A percentile compares a stretch with the other conserved stretches of the same genome.
These are phyloP conservation scores for Macrobrachium rosenbergii DNA, from an alignment of 1,140 invertebrate genomes.

Conservation along the genomic window DNA sequence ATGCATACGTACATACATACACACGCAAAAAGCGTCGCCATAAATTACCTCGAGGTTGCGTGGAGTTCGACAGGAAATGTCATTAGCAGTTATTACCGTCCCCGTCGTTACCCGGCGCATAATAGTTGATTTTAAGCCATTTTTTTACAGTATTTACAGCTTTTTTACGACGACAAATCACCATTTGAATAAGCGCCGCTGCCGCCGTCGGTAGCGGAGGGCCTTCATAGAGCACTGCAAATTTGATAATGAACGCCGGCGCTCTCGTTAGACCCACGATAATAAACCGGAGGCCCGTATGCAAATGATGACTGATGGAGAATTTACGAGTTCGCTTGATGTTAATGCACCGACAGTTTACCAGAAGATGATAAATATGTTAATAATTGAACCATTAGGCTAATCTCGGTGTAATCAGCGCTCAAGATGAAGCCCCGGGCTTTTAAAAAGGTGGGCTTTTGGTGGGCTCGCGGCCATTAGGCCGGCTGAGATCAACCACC, in stretches of 20 bases:
- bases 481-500: no score
- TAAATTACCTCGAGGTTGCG: neutral
- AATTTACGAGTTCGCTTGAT: constrained; percentile 12
- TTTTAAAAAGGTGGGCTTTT: no score
- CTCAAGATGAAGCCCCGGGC: neutral
- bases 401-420: constrained; percentile 26
- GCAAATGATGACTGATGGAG: constrained; percentile 26
- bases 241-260: constrained; percentile 32
- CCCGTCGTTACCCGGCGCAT: constrained; percentile 7
- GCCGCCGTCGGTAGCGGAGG: neutral
- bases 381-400: constrained; percentile 34
- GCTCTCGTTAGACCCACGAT: neutral
- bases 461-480: neutral
- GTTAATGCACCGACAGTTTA: constrained; percentile 35
- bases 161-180: constrained; percentile 43
- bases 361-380: constrained; percentile 41
- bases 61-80: neutral
- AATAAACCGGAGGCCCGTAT: constrained; percentile 3
- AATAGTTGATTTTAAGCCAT: constrained; percentile 31
- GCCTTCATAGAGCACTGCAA: constrained; percentile 35
- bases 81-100: neutral
- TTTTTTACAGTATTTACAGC: neutral
- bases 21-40: neutral
- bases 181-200: constrained; percentile 33
- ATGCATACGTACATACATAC: constrained; percentile 6